These are phyloP conservation scores for Romanomermis culicivorax DNA, from an alignment of 2,888 invertebrate species.

Conservation along the genomic window DNA sequence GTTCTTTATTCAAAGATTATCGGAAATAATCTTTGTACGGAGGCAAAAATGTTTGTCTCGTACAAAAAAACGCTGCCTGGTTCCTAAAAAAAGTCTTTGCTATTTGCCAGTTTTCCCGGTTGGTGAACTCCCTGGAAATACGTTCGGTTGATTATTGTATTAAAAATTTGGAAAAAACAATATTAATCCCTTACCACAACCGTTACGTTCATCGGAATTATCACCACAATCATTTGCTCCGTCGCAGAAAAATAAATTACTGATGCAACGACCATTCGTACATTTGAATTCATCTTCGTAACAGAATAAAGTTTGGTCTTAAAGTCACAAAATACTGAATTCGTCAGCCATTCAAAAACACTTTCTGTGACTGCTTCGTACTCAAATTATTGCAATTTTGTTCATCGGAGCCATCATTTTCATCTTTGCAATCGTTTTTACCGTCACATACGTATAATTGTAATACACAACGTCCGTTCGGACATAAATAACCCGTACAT, in stretches of 20 bases:
- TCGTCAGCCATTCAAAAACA: no score
- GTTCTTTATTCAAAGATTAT: no score
- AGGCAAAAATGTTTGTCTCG: no score
- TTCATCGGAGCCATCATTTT: slow-evolving; percentile 44
- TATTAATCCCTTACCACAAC: no score
- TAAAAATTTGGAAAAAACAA: background rate
- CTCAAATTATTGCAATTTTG: no score
- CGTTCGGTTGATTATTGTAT: background rate
- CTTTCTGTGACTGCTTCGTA: no score
- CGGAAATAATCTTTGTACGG: no score
- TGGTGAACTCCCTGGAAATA: background rate
- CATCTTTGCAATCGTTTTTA: slow-evolving; percentile 50
- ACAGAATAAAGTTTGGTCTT: no score
- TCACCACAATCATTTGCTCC: slow-evolving; percentile 33
- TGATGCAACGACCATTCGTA: slow-evolving; percentile 25
- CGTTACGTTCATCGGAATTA: slow-evolving; percentile 25
- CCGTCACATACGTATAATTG: slow-evolving; percentile 44
- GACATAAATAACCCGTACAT: slow-evolving; percentile 42
- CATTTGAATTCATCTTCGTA: slow-evolving; percentile 15
- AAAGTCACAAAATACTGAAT: no score
- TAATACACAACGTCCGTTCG: slow-evolving; percentile 49
- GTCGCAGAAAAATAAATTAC: slow-evolving; percentile 18
- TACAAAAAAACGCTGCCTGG: no score
- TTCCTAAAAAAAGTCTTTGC: background rate
- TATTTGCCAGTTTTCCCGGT: no score